Evolutionary conservation across 2,888 invertebrate genomes (phyloP).

Genomic region (Cerastis leucographa): DNA sequence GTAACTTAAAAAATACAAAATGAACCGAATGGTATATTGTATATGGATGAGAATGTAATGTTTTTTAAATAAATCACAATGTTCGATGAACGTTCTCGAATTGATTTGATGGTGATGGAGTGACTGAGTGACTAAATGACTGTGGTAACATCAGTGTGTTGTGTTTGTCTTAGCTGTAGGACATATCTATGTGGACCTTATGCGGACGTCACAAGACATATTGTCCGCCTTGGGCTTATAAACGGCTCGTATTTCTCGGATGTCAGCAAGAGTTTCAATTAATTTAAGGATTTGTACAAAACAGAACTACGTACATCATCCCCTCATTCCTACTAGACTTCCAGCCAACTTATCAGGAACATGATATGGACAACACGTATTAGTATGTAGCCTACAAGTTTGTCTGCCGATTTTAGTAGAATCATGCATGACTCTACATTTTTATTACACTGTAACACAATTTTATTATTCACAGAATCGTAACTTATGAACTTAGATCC

Average conservation of each 20-base stretch:
- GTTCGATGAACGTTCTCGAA: slow-evolving; percentile 64
- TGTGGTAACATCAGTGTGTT: slow-evolving; percentile 84
- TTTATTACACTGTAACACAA: slow-evolving; percentile 70
- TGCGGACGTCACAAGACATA: slow-evolving; percentile 39
- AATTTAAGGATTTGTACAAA: slow-evolving; percentile 58
- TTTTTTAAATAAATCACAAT: slow-evolving; percentile 65
- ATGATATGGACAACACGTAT: slow-evolving; percentile 53
- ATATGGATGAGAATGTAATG: slow-evolving; percentile 73
- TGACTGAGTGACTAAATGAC: slow-evolving; percentile 70
- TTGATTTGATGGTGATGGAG: slow-evolving; percentile 69
- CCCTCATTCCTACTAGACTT: slow-evolving; percentile 55
- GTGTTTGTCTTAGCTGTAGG: slow-evolving; percentile 81
- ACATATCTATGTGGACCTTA: slow-evolving; percentile 64
- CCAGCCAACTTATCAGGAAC: slow-evolving; percentile 48
- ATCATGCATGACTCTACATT: slow-evolving; percentile 79
- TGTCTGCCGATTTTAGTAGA: slow-evolving; percentile 68
- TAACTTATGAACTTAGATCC: slow-evolving; percentile 48
- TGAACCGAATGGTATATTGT: slow-evolving; percentile 72
- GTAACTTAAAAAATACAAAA: slow-evolving; percentile 78
- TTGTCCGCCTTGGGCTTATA: slow-evolving; percentile 58
- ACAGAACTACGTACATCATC: slow-evolving; percentile 64
- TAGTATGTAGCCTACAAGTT: slow-evolving; percentile 66
- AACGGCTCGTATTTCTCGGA: slow-evolving; percentile 48
- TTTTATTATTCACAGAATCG: slow-evolving; percentile 68
- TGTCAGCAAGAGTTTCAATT: slow-evolving; percentile 43